Conservation (phyloP, 2,797 vertebrate genomes). For the Natrix natrix region DNA sequence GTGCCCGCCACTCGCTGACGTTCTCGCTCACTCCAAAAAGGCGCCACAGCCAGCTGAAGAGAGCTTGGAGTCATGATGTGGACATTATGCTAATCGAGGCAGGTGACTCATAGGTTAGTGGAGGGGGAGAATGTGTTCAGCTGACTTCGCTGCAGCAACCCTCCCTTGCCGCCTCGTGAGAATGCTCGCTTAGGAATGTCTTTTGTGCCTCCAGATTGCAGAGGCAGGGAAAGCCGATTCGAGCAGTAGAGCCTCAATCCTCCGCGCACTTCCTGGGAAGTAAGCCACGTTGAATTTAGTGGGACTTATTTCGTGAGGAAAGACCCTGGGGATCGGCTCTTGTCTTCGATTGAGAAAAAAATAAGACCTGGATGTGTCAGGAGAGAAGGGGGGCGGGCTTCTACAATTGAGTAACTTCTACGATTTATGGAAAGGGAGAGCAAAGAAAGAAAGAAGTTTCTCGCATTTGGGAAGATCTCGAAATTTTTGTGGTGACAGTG, state of each 20-base stretch:
- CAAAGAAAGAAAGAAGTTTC: not conserved
- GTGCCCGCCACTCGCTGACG: not conserved
- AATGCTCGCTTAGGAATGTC: not conserved
- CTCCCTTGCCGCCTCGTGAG: not conserved
- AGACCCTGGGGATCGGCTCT: not conserved
- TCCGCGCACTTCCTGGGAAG: not conserved
- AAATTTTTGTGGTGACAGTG: not conserved
- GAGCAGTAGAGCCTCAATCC: not conserved
- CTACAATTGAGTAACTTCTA: not conserved
- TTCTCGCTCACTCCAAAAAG: not conserved
- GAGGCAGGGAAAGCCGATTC: not conserved
- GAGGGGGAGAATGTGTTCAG: not conserved
- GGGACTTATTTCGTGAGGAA: not conserved
- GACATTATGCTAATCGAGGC: slow-evolving; percentile 10
- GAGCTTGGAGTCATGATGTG: not conserved
- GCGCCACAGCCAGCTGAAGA: not conserved
- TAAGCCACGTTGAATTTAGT: not conserved
- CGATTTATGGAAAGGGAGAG: not conserved
- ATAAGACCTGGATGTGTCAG: not conserved
- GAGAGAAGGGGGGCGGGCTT: not conserved
- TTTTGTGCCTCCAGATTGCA: not conserved
- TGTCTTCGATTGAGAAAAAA: not conserved
- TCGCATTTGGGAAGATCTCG: not conserved
- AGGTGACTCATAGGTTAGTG: slow-evolving; percentile 3
- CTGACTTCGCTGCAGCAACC: not conserved